phyloP scores from a whole-genome alignment of 1,140 invertebrate species.

The Heliconius nattereri region DNA sequence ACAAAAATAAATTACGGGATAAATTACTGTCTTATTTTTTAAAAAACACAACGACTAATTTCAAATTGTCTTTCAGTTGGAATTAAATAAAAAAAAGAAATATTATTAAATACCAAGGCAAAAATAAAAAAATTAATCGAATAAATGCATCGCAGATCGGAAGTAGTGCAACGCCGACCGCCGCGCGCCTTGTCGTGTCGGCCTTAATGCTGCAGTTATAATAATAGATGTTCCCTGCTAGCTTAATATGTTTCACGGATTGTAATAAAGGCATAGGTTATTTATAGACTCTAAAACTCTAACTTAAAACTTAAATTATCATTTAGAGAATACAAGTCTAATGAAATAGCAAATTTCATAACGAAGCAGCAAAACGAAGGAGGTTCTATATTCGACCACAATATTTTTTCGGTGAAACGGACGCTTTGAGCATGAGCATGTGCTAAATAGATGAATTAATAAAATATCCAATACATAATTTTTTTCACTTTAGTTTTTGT shows the following conservation, averaged over 20 bases:
- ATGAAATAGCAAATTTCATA: no score
- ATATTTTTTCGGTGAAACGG: no score
- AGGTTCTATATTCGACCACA: no score
- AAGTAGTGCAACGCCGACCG: slow-evolving; percentile 17
- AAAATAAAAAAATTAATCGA: background rate
- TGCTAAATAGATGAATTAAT: no score
- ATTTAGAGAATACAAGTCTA: background rate
- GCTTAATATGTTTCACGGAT: background rate
- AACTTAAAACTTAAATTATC: background rate
- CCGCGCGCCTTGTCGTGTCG: background rate
- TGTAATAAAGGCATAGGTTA: background rate
- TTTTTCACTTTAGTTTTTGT: no score
- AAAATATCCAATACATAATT: no score
- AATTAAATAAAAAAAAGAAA: background rate
- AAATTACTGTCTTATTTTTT: no score
- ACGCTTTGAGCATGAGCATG: no score
- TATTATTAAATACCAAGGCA: background rate
- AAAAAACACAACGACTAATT: no score
- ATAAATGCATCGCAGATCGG: background rate
- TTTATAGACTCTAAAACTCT: background rate
- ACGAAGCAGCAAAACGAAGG: no score
- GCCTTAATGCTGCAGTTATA: slow-evolving; percentile 15
- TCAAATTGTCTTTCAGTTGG: background rate
- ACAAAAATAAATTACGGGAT: no score
- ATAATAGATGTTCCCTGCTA: background rate